Conservation (phyloP, 2,113 vertebrate species). For the Sciurus niger region DNA sequence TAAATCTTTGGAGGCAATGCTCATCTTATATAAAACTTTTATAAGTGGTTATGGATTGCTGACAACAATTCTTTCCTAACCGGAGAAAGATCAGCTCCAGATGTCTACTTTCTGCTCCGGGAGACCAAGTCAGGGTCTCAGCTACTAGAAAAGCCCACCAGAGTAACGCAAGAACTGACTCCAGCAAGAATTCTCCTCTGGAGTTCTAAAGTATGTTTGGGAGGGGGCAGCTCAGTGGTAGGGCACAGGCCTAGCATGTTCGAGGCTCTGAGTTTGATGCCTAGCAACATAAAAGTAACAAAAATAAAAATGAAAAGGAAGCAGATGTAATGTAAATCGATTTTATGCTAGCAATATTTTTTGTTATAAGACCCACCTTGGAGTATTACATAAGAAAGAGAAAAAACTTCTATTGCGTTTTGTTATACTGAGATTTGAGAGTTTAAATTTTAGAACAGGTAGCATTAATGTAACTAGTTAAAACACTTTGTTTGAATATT, state of each 20-base stretch:
- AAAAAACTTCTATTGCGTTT: not conserved
- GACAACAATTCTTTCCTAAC: not conserved
- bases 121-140: not conserved
- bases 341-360: not conserved
- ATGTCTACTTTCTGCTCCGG: not conserved
- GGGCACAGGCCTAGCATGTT: not conserved
- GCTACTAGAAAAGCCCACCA: not conserved
- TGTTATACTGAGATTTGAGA: not conserved
- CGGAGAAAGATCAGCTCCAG: constrained; percentile 46
- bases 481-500: not conserved
- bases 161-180: not conserved
- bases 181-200: not conserved
- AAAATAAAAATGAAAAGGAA: not conserved
- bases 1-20: not conserved
- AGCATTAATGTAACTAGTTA: not conserved
- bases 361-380: not conserved
- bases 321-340: not conserved
- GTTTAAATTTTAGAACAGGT: not conserved
- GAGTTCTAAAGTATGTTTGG: not conserved
- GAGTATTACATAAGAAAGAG: not conserved
- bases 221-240: not conserved
- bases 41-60: not conserved
- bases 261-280: not conserved
- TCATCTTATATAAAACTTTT: not conserved
- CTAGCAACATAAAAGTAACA: not conserved